Percentiles rank a stretch among this genome's conserved stretches.
Evolutionary conservation across 1,140 invertebrate species (phyloP).

Genomic region (Proctacanthus coquilletti): DNA sequence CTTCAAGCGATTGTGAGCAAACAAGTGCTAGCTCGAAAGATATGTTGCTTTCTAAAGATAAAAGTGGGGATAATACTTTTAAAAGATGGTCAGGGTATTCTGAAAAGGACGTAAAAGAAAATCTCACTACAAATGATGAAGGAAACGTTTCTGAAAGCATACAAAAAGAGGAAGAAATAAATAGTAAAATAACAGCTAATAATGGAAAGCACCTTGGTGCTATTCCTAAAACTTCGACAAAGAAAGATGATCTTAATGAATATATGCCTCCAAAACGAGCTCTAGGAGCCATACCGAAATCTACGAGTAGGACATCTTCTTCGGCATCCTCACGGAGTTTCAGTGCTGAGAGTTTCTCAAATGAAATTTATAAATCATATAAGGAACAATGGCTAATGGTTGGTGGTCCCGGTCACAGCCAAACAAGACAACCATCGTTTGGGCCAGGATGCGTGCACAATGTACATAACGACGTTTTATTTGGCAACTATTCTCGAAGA

Average conservation of each 20-base stretch:
- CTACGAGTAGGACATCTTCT: slow-evolving; percentile 20
- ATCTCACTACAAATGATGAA: too few relatives aligned
- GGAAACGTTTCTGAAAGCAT: not conserved
- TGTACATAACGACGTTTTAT: too few relatives aligned
- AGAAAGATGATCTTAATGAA: not conserved
- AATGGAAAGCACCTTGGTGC: slow-evolving; percentile 4
- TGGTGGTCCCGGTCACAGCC: slow-evolving; percentile 17
- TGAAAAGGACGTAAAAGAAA: too few relatives aligned
- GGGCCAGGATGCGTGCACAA: too few relatives aligned
- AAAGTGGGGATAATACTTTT: not conserved
- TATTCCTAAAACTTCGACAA: slow-evolving; percentile 5
- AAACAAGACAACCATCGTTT: slow-evolving; percentile 6
- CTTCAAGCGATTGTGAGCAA: slow-evolving; percentile 33
- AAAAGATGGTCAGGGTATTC: not conserved
- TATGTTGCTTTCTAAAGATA: slow-evolving; percentile 37
- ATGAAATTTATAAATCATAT: slow-evolving; percentile 27
- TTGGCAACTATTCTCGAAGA: too few relatives aligned
- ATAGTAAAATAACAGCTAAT: too few relatives aligned
- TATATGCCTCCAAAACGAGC: too few relatives aligned
- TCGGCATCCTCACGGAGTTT: slow-evolving; percentile 25
- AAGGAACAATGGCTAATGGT: slow-evolving; percentile 19
- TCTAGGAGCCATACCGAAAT: slow-evolving; percentile 54
- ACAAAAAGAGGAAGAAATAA: not conserved
- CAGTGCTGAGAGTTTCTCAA: slow-evolving; percentile 22
- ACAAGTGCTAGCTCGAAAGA: slow-evolving; percentile 47